Evolutionary conservation across 2,888 invertebrate species (phyloP).

Genomic region (Limnephilus auricula): DNA sequence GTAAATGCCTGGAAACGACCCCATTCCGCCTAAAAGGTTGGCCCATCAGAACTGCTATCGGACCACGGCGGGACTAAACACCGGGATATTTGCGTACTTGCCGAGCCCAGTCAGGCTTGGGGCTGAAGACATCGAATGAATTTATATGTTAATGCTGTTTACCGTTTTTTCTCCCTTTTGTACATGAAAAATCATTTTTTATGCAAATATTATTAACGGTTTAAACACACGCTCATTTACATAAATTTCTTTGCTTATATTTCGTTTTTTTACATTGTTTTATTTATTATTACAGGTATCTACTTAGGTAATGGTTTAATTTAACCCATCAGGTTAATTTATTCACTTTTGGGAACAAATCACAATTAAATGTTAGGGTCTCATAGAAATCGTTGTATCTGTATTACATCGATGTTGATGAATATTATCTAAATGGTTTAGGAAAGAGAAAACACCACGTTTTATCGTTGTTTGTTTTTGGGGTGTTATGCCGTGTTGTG

Average conservation of each 20-base stretch:
- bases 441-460: too few species aligned
- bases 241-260: not conserved
- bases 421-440: too few species aligned
- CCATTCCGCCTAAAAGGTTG: slow-evolving; percentile 3
- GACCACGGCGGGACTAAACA: slow-evolving; percentile 17
- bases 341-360: too few species aligned
- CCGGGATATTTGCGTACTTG: not conserved
- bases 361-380: too few species aligned
- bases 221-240: not conserved
- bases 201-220: not conserved
- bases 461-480: too few species aligned
- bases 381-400: too few species aligned
- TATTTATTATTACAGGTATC: too few species aligned
- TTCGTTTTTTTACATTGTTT: too few species aligned
- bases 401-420: too few species aligned
- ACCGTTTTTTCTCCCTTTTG: not conserved
- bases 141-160: not conserved
- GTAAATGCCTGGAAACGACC: slow-evolving; percentile 10
- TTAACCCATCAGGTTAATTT: too few species aligned
- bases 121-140: not conserved
- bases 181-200: not conserved
- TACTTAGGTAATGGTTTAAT: too few species aligned
- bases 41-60: slow-evolving; percentile 9
- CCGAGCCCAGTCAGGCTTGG: not conserved
- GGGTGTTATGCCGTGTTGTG: too few species aligned